A percentile compares a stretch with the other conserved stretches of the same genome.
Evolutionary conservation across 1,140 invertebrate genomes (phyloP).

Genomic region (Hycleus phaleratus): DNA sequence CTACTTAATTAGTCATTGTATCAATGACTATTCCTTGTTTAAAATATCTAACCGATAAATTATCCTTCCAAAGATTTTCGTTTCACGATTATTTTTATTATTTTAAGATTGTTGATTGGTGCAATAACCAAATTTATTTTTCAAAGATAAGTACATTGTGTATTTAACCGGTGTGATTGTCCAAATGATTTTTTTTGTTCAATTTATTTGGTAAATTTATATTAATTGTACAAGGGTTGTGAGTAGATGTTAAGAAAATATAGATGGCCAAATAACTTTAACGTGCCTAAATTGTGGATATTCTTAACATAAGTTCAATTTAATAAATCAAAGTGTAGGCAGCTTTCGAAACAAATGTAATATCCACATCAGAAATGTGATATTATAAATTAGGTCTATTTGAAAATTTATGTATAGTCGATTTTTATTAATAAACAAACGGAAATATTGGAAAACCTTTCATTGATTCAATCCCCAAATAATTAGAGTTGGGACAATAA

Average conservation of each 20-base stretch:
- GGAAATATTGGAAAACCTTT: too few relatives aligned
- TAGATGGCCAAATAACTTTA: background rate
- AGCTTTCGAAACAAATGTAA: conserved; percentile 12
- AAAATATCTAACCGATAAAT: too few relatives aligned
- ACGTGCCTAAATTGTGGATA: background rate
- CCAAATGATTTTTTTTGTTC: background rate
- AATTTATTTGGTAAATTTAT: background rate
- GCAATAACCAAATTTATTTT: too few relatives aligned
- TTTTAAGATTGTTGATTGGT: too few relatives aligned
- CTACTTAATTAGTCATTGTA: too few relatives aligned
- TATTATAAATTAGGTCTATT: conserved; percentile 23
- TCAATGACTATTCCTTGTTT: too few relatives aligned
- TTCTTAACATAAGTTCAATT: background rate
- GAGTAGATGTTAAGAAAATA: background rate
- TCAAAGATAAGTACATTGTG: too few relatives aligned
- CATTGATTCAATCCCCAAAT: too few relatives aligned
- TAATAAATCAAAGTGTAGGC: background rate
- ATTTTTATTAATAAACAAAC: conserved; percentile 5
- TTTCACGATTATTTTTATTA: too few relatives aligned
- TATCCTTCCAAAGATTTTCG: too few relatives aligned
- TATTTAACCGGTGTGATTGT: too few relatives aligned
- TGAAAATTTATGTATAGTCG: conserved; percentile 4
- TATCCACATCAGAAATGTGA: conserved; percentile 33
- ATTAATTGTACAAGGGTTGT: background rate
- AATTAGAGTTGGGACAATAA: too few relatives aligned